phyloP scores from a whole-genome alignment of 2,113 vertebrate species.

The Dicrurus megarhynchus region DNA sequence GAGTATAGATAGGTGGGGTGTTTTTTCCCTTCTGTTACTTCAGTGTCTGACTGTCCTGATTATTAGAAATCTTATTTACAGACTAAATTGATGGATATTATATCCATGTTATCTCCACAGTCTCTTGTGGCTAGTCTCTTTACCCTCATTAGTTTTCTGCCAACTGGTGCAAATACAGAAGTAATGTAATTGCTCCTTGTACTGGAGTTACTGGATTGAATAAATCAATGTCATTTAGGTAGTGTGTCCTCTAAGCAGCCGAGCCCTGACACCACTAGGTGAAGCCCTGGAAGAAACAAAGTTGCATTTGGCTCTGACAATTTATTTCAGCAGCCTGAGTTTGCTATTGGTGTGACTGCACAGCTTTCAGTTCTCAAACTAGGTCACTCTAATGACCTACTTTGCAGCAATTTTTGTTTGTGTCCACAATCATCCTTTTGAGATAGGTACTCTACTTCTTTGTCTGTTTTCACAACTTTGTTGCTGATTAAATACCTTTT shows the following conservation, averaged over 20 bases:
- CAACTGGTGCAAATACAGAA: neutral
- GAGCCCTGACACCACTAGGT: neutral
- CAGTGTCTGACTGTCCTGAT: neutral
- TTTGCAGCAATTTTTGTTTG: neutral
- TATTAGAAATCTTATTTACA: neutral
- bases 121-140: neutral
- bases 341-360: neutral
- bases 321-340: neutral
- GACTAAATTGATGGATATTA: neutral
- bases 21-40: neutral
- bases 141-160: neutral
- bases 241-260: neutral
- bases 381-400: neutral
- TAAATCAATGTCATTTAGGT: neutral
- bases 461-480: neutral
- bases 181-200: neutral
- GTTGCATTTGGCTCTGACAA: neutral
- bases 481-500: neutral
- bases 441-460: neutral
- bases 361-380: neutral
- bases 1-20: accelerated
- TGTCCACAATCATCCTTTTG: neutral
- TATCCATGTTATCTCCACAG: neutral
- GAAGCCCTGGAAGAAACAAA: neutral
- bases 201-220: neutral